Evolutionary conservation across 2,113 vertebrate species (phyloP).

Genomic region (Salvelinus alpinus): DNA sequence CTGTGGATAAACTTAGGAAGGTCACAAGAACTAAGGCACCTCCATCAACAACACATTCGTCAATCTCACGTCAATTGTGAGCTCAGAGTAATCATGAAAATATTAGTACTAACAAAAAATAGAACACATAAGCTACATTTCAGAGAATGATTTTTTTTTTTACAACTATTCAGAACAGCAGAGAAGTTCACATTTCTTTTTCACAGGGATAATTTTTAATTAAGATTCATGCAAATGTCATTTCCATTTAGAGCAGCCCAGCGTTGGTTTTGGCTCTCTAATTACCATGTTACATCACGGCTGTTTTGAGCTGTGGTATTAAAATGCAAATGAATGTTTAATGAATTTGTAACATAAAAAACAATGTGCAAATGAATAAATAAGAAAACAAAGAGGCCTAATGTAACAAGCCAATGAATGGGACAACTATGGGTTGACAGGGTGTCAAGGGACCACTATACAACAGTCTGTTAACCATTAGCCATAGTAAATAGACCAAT

Average conservation of each 20-base stretch:
- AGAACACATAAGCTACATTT: neutral
- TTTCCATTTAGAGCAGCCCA: conserved; percentile 51
- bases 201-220: conserved; percentile 48
- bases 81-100: no score
- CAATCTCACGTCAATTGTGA: no score
- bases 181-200: conserved; percentile 12
- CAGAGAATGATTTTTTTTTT: neutral
- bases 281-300: conserved; percentile 58
- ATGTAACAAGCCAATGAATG: conserved; percentile 22
- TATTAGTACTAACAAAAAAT: neutral
- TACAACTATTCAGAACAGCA: neutral
- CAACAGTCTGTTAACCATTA: neutral
- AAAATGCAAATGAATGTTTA: conserved; percentile 63
- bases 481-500: conserved; percentile 9
- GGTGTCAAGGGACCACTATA: neutral
- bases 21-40: no score
- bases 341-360: conserved; percentile 43
- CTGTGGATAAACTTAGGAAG: no score
- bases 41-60: no score
- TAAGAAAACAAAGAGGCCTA: conserved; percentile 36
- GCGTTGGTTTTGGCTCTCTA: conserved; percentile 38
- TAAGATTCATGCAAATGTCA: conserved; percentile 45
- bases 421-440: conserved; percentile 49
- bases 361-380: conserved; percentile 48
- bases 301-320: conserved; percentile 41